A percentile compares a stretch with the other conserved stretches of the same genome.
Conservation (phyloP, 2,797 vertebrate species). For the Takifugu ocellatus region DNA sequence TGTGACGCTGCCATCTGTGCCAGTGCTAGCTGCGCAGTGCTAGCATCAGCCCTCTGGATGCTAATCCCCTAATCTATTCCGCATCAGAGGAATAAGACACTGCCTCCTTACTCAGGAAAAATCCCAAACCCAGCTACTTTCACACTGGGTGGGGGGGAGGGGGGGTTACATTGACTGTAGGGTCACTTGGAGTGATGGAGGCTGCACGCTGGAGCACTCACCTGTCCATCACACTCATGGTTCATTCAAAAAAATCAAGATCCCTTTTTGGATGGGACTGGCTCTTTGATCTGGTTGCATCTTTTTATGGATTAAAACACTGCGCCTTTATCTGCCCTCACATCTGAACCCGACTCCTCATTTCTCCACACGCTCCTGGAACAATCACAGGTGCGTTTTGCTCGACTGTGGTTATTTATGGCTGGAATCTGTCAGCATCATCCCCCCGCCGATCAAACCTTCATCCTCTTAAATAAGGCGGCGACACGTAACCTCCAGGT, state of each 20-base stretch:
- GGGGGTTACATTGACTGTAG: not conserved
- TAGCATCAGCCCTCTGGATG: constrained; percentile 65
- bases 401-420: not conserved
- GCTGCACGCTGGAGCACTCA: too few relatives aligned
- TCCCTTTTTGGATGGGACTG: too few relatives aligned
- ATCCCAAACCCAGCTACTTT: constrained; percentile 29
- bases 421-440: not conserved
- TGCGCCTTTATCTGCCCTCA: too few relatives aligned
- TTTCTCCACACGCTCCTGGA: too few relatives aligned
- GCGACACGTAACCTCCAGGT: too few relatives aligned
- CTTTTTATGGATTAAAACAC: too few relatives aligned
- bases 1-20: constrained; percentile 67
- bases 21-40: constrained; percentile 43
- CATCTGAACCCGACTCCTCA: too few relatives aligned
- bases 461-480: not conserved
- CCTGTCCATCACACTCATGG: too few relatives aligned
- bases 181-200: too few relatives aligned
- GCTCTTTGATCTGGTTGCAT: too few relatives aligned
- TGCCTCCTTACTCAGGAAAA: constrained; percentile 24
- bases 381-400: not conserved
- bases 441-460: not conserved
- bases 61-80: constrained; percentile 74
- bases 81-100: constrained; percentile 58
- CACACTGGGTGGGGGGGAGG: constrained; percentile 9
- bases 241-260: too few relatives aligned